These are phyloP conservation scores for Ornithoptera priamus DNA, from an alignment of 2,888 invertebrate species.

Conservation along the genomic window DNA sequence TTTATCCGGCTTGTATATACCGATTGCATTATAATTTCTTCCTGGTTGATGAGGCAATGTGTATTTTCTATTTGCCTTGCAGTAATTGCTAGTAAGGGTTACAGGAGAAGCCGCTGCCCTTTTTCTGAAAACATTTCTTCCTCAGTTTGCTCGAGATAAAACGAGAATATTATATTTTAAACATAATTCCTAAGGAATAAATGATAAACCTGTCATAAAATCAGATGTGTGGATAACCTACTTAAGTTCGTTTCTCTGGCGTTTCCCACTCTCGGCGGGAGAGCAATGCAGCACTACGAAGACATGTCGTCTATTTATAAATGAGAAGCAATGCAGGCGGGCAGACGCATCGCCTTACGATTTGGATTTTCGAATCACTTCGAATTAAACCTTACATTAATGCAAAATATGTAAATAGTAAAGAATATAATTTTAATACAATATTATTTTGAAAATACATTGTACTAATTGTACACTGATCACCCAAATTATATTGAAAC, in stretches of 20 bases:
- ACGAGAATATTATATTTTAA: background rate
- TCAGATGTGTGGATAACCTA: constrained; percentile 10
- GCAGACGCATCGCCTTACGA: constrained; percentile 51
- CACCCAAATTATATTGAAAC: too few relatives aligned
- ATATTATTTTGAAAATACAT: too few relatives aligned
- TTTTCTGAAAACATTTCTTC: too few relatives aligned
- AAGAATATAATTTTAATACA: background rate
- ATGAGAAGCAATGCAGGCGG: constrained; percentile 61
- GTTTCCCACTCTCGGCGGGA: constrained; percentile 65
- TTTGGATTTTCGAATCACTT: background rate
- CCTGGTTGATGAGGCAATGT: too few relatives aligned
- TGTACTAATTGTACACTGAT: too few relatives aligned
- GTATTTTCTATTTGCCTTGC: too few relatives aligned
- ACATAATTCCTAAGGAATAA: background rate
- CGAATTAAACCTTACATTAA: background rate
- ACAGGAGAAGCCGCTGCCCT: too few relatives aligned
- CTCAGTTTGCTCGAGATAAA: too few relatives aligned
- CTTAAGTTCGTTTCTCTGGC: constrained; percentile 49
- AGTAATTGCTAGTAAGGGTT: too few relatives aligned
- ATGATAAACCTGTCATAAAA: background rate
- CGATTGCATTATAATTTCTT: too few relatives aligned
- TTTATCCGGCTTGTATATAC: too few relatives aligned
- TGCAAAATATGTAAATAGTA: background rate
- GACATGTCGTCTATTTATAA: constrained; percentile 76
- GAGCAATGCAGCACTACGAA: constrained; percentile 67